Evolutionary conservation across 2,797 vertebrate genomes (phyloP).

Genomic region (Xiphorhynchus erythropygius): DNA sequence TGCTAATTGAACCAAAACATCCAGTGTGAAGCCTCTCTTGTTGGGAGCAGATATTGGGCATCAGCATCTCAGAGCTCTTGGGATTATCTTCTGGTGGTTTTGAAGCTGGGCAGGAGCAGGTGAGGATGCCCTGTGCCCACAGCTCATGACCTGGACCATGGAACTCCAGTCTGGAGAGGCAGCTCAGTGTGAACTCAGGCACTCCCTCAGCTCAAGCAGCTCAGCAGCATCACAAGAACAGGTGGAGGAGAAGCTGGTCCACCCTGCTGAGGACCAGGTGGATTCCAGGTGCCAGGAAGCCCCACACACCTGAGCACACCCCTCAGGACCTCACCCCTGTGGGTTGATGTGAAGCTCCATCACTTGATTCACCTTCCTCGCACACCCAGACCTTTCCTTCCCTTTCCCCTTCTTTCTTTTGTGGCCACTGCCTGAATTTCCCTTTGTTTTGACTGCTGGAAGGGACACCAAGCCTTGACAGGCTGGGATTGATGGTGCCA

Average conservation of each 20-base stretch:
- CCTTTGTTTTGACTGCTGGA: neutral
- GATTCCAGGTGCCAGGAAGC: neutral
- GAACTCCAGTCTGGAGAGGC: neutral
- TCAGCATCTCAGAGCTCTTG: neutral
- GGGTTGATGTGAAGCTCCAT: neutral
- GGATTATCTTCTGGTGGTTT: neutral
- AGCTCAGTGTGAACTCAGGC: neutral
- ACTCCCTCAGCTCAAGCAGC: neutral
- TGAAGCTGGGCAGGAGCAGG: neutral
- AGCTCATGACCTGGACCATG: rapidly evolving
- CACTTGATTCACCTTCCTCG: rapidly evolving
- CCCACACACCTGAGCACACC: rapidly evolving
- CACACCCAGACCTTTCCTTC: neutral
- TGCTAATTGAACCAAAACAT: neutral
- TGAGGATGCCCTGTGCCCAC: rapidly evolving
- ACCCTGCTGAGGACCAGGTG: neutral
- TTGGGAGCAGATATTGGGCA: neutral
- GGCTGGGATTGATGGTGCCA: neutral
- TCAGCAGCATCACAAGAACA: neutral
- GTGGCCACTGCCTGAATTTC: neutral
- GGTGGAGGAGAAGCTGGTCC: neutral
- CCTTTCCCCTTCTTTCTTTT: neutral
- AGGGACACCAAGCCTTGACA: neutral
- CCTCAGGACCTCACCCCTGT: rapidly evolving
- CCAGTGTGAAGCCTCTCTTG: neutral